phyloP scores from a whole-genome alignment of 2,113 vertebrate species.

The Oncorhynchus kisutch region DNA sequence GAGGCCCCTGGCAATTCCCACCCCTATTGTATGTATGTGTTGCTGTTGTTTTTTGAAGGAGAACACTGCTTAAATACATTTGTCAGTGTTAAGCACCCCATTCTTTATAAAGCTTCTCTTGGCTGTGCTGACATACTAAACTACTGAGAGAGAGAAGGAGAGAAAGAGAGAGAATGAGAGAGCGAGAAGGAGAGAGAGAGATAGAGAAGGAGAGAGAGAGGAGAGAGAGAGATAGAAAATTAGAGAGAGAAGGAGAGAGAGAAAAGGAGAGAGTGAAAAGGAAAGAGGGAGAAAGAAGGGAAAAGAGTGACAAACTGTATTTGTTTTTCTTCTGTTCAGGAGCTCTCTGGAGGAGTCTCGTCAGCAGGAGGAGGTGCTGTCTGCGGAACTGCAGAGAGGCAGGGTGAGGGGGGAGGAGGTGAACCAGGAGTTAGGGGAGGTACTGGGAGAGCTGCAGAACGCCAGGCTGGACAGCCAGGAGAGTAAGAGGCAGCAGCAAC shows the following conservation, averaged over 20 bases:
- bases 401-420: constrained; percentile 73
- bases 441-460: constrained; percentile 78
- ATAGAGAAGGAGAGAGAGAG: too few relatives aligned
- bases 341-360: constrained; percentile 71
- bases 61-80: neutral
- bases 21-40: neutral
- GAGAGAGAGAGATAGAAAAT: too few relatives aligned
- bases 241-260: too few relatives aligned
- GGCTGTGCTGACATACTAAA: too few relatives aligned
- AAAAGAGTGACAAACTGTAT: neutral
- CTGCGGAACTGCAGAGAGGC: constrained; percentile 71
- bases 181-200: too few relatives aligned
- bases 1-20: neutral
- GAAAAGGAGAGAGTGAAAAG: too few relatives aligned
- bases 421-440: constrained; percentile 77
- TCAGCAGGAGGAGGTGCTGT: constrained; percentile 73
- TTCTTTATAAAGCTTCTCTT: neutral
- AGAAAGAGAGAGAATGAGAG: too few relatives aligned
- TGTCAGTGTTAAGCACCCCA: too few relatives aligned
- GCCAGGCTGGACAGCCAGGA: constrained; percentile 86
- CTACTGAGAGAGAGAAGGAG: too few relatives aligned
- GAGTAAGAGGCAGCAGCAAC: constrained; percentile 78
- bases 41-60: too few relatives aligned
- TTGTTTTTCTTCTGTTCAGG: constrained; percentile 58
- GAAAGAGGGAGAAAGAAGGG: too few relatives aligned